phyloP scores from a whole-genome alignment of 2,113 vertebrate species.

The Tetrax tetrax region DNA sequence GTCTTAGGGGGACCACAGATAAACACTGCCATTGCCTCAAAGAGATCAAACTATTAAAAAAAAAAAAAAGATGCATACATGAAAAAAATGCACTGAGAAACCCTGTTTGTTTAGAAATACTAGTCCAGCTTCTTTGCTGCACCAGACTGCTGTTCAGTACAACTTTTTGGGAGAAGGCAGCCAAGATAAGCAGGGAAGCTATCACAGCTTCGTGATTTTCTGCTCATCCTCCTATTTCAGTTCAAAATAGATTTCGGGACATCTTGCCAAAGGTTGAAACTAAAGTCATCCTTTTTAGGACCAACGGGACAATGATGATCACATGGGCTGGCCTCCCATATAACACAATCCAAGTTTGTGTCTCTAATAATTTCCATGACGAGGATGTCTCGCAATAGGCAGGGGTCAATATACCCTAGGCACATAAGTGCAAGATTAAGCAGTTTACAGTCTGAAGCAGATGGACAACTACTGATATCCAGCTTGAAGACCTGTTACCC shows the following conservation, averaged over 20 bases:
- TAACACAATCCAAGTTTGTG: rapidly evolving
- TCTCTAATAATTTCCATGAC: background rate
- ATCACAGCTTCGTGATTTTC: background rate
- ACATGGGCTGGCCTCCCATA: background rate
- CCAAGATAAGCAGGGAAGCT: constrained; percentile 15
- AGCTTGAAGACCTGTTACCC: background rate
- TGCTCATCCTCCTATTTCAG: background rate
- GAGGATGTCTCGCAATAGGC: background rate
- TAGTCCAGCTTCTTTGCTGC: background rate
- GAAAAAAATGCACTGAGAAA: background rate
- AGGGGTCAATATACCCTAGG: background rate
- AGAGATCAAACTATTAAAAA: background rate
- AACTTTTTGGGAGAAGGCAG: background rate
- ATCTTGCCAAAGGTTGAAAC: constrained; percentile 15
- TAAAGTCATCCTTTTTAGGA: background rate
- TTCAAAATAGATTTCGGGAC: constrained; percentile 18
- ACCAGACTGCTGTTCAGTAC: background rate
- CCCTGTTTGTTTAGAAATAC: background rate
- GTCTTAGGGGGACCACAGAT: background rate
- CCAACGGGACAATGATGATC: background rate
- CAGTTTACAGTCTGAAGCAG: background rate
- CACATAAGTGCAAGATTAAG: background rate
- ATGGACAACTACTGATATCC: background rate
- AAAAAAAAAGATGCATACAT: background rate
- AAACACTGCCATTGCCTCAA: background rate